Evolutionary conservation across 2,888 invertebrate genomes (phyloP), one percentile per base, ranked within the genome.

Genomic region (Tuberolachnus salignus): DNA sequence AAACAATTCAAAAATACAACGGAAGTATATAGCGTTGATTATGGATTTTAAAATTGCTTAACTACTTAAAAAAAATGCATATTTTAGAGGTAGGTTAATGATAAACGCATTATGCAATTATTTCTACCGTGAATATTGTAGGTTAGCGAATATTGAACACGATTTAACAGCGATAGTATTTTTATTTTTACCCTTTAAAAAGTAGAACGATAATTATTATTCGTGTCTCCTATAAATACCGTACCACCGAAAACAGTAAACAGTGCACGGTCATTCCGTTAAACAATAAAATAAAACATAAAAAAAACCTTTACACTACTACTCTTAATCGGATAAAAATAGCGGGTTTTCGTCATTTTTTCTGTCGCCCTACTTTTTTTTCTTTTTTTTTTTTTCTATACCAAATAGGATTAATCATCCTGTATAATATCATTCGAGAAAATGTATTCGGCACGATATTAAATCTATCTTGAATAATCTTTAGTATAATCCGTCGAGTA

Each of bases 251-350:
- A n/a, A 70, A 16, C 16, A 71, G 21, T 57, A 57, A n/a, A 75
- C 14, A 57, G 19, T 26, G 23, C 57, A 49, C 14, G n/a, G 66
- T 75, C 66, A 75, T 64, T 51, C 19, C 19, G 26, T 16, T 46
- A 57, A 67, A 75, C 26, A 26, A 75, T 46, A 19, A 61, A n/a
- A 34, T 34, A 34, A 3, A 34, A 34, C 34, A 34, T 4, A 73
- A 55, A 75, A 46, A 63, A 67, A 69, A 49, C n/a, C 14, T 67
- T 67, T 23, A 78, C 21, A 78, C 46, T 75, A 78, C 46, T 75
- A 75, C 46, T 67, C 67, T 67, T 67, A 49, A 51, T 73, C 6
- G 13, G 6, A 26, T 51, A 61, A 63, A 73, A 73, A 73, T 42
- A 42, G 34, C n/a, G 34, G 10, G 42, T 63, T 63, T 73, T n/a